Evolutionary conservation across 1,140 invertebrate genomes (phyloP).

Genomic region (Zophobas atratus): DNA sequence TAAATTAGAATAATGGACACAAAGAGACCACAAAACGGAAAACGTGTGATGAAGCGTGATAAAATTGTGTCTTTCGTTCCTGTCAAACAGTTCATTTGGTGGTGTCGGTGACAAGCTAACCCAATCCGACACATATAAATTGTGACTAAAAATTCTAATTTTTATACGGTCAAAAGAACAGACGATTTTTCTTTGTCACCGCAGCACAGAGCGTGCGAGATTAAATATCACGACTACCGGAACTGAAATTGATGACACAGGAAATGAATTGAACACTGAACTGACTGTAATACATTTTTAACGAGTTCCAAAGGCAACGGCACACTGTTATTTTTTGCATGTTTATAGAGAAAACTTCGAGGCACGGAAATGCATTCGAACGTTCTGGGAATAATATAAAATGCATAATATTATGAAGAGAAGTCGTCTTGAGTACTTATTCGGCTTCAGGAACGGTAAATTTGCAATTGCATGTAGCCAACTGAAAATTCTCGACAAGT

Average conservation of each 20-base stretch:
- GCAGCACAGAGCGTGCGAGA: constrained; percentile 41
- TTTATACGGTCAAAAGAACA: constrained; percentile 44
- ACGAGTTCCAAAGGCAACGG: constrained; percentile 18
- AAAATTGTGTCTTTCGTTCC: neutral
- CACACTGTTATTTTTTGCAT: constrained; percentile 7
- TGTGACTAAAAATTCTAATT: constrained; percentile 45
- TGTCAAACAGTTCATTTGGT: neutral
- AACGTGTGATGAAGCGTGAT: neutral
- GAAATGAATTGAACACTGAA: constrained; percentile 39
- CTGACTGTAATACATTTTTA: constrained; percentile 40
- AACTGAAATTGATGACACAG: constrained; percentile 48
- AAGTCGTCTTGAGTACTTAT: neutral
- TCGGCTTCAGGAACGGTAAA: neutral
- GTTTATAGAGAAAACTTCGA: neutral
- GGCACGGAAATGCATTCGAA: too few relatives aligned
- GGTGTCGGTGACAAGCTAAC: neutral
- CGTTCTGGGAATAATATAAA: too few relatives aligned
- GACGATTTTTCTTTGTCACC: constrained; percentile 52
- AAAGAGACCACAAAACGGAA: neutral
- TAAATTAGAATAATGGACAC: neutral
- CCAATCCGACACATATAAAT: constrained; percentile 38
- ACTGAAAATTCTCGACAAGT: neutral
- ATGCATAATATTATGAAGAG: neutral
- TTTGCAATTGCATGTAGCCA: neutral
- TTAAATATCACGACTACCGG: constrained; percentile 47